Base-by-base conservation (phyloP, 2,888 invertebrate species). In the Thereva unica region DNA sequence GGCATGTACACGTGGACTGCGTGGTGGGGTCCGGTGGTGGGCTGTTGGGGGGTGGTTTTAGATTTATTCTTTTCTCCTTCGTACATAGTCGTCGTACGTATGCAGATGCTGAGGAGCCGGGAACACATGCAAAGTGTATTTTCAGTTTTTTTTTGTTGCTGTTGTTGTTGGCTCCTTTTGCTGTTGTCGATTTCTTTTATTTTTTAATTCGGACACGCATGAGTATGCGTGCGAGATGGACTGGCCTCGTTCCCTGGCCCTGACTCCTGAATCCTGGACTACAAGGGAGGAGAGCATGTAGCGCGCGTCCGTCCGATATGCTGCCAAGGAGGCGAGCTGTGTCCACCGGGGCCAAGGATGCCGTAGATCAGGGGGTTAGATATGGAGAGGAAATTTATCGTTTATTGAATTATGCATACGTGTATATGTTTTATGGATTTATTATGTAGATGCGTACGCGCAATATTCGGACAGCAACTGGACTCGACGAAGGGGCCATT, bases 341-440 rank as follows among this genome's bases (percentile, higher is more conserved):
- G 45, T 64, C 12, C 37, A 44, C 23, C 23, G 23, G 23, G 23
- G 23, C 23, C 42, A 44, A 54, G 45, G 12, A 9, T 35, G 54
- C 54, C 53, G 34, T 53, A 54, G 53, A 64, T 64, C 45, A 38
- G 45, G 45, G 53, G 45, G 6, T 44, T 42, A 53, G 37, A 64
- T 45, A 54, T 12, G 40, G 47, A 47, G 12, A 45, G 42, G 45
- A 47, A 67, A 68, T 68, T 68, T 68, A 70, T 70, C 67, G 70
- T 68, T 70, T 68, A 70, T 70, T 70, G 70, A 70, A 70, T 70
- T 68, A 70, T 70, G 67, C 70, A 70, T 68, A 70, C 68, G 66
- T 68, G 70, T 70, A 61, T 70, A 68, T 68, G 57, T 70, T 69
- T 70, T 68, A 70, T 70, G 66, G 68, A 67, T 67, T 67, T 69